A percentile compares a stretch with the other conserved stretches of the same genome.
Conservation (phyloP, 2,797 vertebrate genomes). For the Helicolenus hilgendorfi region DNA sequence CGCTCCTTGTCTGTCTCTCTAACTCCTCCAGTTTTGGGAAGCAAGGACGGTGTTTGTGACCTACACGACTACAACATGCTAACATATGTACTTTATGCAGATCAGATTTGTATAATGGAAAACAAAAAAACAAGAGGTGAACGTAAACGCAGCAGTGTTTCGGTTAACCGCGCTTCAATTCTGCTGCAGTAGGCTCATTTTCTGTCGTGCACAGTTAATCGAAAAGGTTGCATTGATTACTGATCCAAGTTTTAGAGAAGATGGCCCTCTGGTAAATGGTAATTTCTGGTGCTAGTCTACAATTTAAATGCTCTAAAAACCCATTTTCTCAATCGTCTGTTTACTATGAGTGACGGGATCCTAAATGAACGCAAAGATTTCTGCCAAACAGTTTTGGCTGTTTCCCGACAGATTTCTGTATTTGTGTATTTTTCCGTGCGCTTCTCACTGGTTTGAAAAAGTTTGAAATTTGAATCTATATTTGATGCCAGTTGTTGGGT, state of each 20-base stretch:
- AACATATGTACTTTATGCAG: constrained; percentile 30
- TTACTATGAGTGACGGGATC: neutral
- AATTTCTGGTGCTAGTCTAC: neutral
- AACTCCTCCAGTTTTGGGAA: constrained; percentile 51
- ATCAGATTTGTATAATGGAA: neutral
- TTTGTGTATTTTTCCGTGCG: neutral
- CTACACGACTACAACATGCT: constrained; percentile 32
- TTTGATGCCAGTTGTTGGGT: neutral
- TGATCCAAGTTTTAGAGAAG: neutral
- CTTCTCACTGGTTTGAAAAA: neutral
- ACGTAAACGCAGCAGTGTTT: neutral
- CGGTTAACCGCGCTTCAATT: neutral
- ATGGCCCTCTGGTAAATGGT: neutral
- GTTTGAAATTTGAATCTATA: neutral
- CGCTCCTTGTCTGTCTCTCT: constrained; percentile 48
- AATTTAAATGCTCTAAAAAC: neutral
- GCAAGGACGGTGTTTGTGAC: constrained; percentile 41
- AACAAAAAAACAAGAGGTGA: neutral
- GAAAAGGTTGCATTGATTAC: neutral
- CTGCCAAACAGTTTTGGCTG: neutral
- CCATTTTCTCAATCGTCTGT: neutral
- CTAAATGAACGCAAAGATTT: neutral
- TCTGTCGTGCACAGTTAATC: neutral
- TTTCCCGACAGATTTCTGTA: neutral
- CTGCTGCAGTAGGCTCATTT: neutral